These are phyloP conservation scores for Typhlichthys eigenmanni DNA, from an alignment of 2,797 vertebrate species.

Conservation along the genomic window DNA sequence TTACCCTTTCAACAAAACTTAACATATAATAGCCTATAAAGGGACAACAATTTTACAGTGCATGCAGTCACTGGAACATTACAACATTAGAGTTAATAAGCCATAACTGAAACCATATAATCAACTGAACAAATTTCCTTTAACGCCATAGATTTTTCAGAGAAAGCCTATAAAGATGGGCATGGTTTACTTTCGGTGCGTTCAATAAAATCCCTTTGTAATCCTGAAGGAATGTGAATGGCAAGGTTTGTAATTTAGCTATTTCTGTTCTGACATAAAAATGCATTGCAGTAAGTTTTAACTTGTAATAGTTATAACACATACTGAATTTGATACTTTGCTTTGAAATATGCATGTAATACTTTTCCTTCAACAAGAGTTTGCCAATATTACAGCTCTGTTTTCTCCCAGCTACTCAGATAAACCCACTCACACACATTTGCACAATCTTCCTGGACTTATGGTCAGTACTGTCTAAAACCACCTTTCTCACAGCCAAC, in stretches of 20 bases:
- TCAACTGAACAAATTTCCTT: constrained; percentile 1
- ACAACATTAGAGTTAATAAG: constrained; percentile 1
- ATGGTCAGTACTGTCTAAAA: background rate
- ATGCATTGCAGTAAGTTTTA: background rate
- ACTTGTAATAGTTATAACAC: background rate
- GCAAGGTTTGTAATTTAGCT: no score
- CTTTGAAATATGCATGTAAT: background rate
- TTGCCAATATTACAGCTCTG: background rate
- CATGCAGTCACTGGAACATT: constrained; percentile 3
- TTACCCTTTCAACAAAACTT: no score
- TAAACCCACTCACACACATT: background rate
- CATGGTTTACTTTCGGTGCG: background rate
- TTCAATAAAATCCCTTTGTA: background rate
- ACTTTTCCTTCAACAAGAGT: background rate
- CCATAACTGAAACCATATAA: background rate
- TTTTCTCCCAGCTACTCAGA: background rate
- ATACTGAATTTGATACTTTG: background rate
- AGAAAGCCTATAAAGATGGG: background rate
- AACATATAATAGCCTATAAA: no score
- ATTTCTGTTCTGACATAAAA: background rate
- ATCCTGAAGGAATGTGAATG: background rate
- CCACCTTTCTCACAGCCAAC: background rate
- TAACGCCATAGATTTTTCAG: background rate
- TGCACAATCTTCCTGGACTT: background rate
- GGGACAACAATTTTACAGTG: background rate